These are phyloP conservation scores for Sebastes hopkinsi DNA, from an alignment of 2,797 vertebrate genomes.

Conservation along the genomic window DNA sequence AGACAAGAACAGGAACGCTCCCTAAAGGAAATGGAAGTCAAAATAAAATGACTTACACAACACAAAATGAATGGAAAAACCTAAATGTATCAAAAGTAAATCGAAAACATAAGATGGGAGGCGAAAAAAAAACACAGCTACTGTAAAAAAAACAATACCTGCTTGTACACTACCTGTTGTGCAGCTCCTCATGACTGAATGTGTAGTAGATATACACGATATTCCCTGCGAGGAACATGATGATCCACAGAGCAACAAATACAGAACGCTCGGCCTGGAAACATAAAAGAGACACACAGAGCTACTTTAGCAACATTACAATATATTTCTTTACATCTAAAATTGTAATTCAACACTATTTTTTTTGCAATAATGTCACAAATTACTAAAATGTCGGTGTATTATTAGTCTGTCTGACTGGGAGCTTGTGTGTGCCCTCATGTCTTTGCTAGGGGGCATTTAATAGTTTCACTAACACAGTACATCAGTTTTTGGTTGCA, in stretches of 20 bases:
- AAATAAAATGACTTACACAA: slow-evolving; percentile 49
- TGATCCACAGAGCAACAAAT: slow-evolving; percentile 91
- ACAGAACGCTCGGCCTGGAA: slow-evolving; percentile 93
- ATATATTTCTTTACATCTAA: background rate
- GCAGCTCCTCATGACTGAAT: slow-evolving; percentile 92
- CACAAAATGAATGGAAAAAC: slow-evolving; percentile 43
- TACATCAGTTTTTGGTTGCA: too few species aligned
- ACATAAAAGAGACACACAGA: background rate
- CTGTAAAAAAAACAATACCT: background rate
- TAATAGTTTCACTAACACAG: background rate
- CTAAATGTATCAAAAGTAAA: background rate
- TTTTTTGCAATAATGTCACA: background rate
- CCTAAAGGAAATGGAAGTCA: slow-evolving; percentile 80
- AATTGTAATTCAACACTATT: background rate
- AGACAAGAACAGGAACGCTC: slow-evolving; percentile 70
- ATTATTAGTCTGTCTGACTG: background rate
- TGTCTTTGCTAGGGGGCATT: background rate
- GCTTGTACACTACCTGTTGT: slow-evolving; percentile 88
- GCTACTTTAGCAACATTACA: background rate
- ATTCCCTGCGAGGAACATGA: slow-evolving; percentile 91
- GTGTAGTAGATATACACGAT: slow-evolving; percentile 92
- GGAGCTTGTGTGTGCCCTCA: background rate
- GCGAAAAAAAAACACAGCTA: slow-evolving; percentile 12
- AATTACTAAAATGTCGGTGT: background rate
- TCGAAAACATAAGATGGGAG: slow-evolving; percentile 23